A percentile compares a stretch with the other conserved stretches of the same genome.
Evolutionary conservation across 2,113 vertebrate species (phyloP).

Genomic region (Eulemur rufifrons): DNA sequence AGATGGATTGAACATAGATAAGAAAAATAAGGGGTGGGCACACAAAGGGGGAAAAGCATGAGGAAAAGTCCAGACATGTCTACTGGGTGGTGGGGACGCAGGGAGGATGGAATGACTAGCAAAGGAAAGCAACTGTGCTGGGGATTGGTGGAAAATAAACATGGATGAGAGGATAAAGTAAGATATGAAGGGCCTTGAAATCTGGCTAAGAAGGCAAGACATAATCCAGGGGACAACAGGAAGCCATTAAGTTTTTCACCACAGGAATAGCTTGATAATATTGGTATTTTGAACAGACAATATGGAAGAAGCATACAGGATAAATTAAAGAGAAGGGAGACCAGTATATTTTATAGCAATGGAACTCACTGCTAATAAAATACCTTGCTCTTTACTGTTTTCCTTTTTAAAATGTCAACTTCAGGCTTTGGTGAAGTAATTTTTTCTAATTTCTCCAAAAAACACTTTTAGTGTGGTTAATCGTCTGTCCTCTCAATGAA

Average conservation of each 20-base stretch:
- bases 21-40: neutral
- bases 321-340: neutral
- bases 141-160: neutral
- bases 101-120: neutral
- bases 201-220: neutral
- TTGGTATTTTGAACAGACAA: neutral
- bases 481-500: neutral
- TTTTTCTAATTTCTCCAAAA: conserved; percentile 3
- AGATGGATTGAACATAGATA: neutral
- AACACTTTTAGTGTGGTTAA: neutral
- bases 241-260: neutral
- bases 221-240: neutral
- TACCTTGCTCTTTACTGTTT: neutral
- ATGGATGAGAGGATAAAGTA: neutral
- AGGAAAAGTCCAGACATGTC: neutral
- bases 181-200: neutral
- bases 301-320: neutral
- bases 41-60: neutral
- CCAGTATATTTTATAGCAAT: neutral
- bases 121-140: neutral
- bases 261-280: neutral
- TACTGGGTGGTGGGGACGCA: neutral
- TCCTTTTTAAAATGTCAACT: neutral
- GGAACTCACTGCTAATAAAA: neutral
- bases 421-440: neutral